Evolutionary conservation across 2,113 vertebrate species (phyloP), one percentile per base, ranked within the genome.

Genomic region (Syrrhaptes paradoxus): DNA sequence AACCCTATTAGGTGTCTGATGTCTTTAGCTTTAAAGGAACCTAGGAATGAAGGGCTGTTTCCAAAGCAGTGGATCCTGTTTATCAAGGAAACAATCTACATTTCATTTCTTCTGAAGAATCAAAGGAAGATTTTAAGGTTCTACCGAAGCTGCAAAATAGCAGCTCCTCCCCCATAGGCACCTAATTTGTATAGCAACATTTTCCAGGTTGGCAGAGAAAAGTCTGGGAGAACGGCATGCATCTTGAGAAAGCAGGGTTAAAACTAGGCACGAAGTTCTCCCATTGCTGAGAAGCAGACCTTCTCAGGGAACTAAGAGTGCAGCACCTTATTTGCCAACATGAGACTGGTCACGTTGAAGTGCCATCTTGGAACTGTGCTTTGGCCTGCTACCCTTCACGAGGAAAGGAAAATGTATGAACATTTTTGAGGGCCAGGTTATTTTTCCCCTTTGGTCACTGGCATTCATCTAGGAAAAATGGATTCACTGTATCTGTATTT

Each of bases 31-130:
- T 96, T 96, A 79, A 97, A 96, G 87, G 78, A 93, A 65, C 83
- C 32, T 66, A 82, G 78, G 93, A 94, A 96, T 97, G 94, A 95
- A 97, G 85, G 55, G 73, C 78, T 94, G 90, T 61, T 96, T 94
- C 75, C 90, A 88, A 95, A 96, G 96, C 93, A 90, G 97, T 76
- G 89, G 90, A 96, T 94, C 96, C 96, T 94, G 97, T 97, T 97
- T 94, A 74, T 96, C 96, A 96, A 97, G 96, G 90, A 97, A 97
- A 97, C 80, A 78, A 93, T 95, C 95, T 97, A 87, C 89, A 61
- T 88, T 97, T 96, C 58, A 81, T 96, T 96, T 95, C 88, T 97
- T 96, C 79, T 96, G 87, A 92, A 92, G 93, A 96, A 96, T 87
- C 92, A 93, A 97, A 97, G 90, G 77, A 92, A 90, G 73, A 84